Evolutionary conservation across 2,888 invertebrate genomes (phyloP).

Genomic region (Phyllotreta striolata): DNA sequence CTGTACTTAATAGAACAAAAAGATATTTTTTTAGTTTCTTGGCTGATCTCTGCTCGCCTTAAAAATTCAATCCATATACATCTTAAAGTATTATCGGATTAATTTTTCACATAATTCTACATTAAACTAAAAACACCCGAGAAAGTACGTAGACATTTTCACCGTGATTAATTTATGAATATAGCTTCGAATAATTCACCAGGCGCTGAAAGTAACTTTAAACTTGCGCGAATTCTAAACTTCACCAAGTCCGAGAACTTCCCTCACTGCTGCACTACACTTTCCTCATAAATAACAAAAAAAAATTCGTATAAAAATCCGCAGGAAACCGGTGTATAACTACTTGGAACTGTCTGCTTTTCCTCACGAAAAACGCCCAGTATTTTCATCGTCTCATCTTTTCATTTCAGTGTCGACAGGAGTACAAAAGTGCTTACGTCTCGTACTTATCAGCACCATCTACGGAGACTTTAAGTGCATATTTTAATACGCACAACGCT

Average conservation of each 20-base stretch:
- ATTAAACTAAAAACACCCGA: too few species aligned
- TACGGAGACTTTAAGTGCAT: constrained; percentile 75
- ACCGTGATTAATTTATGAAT: not conserved
- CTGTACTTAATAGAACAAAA: too few species aligned
- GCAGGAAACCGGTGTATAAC: too few species aligned
- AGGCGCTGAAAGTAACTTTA: not conserved
- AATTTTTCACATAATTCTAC: too few species aligned
- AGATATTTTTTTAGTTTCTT: too few species aligned
- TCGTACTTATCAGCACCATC: constrained; percentile 78
- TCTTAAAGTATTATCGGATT: too few species aligned
- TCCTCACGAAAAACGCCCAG: constrained; percentile 6
- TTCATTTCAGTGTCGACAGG: constrained; percentile 78
- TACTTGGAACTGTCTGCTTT: not conserved
- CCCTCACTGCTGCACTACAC: not conserved
- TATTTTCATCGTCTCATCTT: not conserved
- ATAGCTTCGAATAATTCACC: constrained; percentile 7
- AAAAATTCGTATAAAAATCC: not conserved
- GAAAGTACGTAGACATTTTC: too few species aligned
- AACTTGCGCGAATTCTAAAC: constrained; percentile 7
- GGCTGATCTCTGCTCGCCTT: too few species aligned
- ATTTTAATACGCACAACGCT: constrained; percentile 92
- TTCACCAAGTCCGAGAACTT: not conserved
- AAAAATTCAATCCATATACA: too few species aligned
- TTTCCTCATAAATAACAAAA: constrained; percentile 17
- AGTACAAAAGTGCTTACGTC: constrained; percentile 86